Base-by-base conservation (phyloP, 2,888 invertebrate genomes). In the Clivina fossor region DNA sequence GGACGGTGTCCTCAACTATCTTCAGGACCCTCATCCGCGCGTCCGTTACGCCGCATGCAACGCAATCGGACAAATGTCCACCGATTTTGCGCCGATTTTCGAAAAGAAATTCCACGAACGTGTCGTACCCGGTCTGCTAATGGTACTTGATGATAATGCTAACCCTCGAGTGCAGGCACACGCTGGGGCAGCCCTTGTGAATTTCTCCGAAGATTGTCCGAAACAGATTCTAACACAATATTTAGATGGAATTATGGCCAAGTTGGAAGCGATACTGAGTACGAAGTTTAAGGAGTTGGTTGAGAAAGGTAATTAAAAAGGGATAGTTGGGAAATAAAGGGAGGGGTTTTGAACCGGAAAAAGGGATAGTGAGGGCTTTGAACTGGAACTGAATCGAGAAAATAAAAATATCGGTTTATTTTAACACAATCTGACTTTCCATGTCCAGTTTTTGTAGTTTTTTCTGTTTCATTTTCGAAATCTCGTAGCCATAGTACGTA, bases 201-300 rank as follows among this genome's bases (percentile, higher is more conserved):
- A 99, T 77, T 99, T 99, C 77, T 94, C 95, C 68, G 99, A 99
- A 78, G 98, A 98, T 74, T 98, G 98, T 73, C 96, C 98, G 0
- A 97, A 98, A 74, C 82, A 85, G 65, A 93, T 98, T 64, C 78
- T 99, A 60, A 88, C 88, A 7, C 86, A 85, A 61, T 98, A 99
- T 72, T 80, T 99, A 60, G 90, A 95, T 66, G 85, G 85, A 16
- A 86, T 99, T 62, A 94, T 98, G 87, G 79, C 78, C 51, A 95
- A 95, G 74, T 80, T 99, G 58, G 93, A 95, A 76, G 80, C 81
- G 1, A 92, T 97, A 62, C 79, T 99, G 33, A 92, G 86, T 51
- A 83, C 88, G 18, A 98, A 97, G 76, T 93, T 98, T 71, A 92
- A 93, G 71, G 95, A 96, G 80, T 79, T 98, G 62, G 85, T 95